These are phyloP conservation scores for Watersipora subatra DNA, from an alignment of 1,140 invertebrate species.

Conservation along the genomic window DNA sequence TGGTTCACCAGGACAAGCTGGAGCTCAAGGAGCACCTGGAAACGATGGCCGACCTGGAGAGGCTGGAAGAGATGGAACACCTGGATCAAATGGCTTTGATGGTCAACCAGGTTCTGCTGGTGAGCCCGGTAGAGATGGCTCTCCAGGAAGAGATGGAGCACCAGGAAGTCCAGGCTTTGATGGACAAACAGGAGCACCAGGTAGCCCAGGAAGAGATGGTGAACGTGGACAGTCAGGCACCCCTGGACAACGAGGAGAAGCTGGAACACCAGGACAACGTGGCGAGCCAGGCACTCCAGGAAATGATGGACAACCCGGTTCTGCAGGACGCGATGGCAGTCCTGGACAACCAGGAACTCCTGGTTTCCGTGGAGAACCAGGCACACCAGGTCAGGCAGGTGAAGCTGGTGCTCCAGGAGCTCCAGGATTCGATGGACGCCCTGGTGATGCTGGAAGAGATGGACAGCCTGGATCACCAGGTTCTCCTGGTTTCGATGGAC, in stretches of 20 bases:
- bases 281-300: too few relatives aligned
- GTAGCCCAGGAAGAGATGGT: too few relatives aligned
- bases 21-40: not conserved
- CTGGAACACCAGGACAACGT: too few relatives aligned
- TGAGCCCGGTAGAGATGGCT: conserved; percentile 12
- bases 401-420: not conserved
- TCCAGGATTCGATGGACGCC: conserved; percentile 3
- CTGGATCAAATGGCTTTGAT: conserved; percentile 10
- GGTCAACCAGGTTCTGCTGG: not conserved
- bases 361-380: not conserved
- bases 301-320: too few relatives aligned
- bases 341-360: too few relatives aligned
- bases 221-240: too few relatives aligned
- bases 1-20: conserved; percentile 5
- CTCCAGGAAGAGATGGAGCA: not conserved
- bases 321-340: too few relatives aligned
- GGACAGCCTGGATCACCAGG: not conserved
- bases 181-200: too few relatives aligned
- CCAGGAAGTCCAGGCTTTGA: conserved; percentile 13
- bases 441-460: not conserved
- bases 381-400: not conserved
- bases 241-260: too few relatives aligned
- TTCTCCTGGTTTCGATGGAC: not conserved
- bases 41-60: conserved; percentile 6
- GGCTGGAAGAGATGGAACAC: conserved; percentile 13